Percentiles rank a stretch among this genome's conserved stretches.
Evolutionary conservation across 1,140 invertebrate species (phyloP).

Genomic region (Drosophila pseudoobscura): DNA sequence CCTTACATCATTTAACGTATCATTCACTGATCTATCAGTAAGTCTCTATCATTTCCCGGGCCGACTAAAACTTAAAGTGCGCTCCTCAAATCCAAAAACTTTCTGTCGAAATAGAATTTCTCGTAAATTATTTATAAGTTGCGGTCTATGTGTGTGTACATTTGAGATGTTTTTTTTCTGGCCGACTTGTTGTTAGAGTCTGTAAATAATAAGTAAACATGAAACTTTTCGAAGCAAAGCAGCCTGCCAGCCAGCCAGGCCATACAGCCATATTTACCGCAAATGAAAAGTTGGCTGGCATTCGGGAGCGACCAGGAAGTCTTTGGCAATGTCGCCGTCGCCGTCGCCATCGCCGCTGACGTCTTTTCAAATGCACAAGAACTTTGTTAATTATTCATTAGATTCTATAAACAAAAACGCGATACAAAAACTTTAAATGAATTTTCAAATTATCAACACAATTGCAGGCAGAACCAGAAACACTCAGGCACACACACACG

Average conservation of each 20-base stretch:
- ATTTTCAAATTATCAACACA: constrained; percentile 82
- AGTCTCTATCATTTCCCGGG: no score
- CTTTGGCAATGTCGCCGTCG: constrained; percentile 42
- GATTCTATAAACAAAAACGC: constrained; percentile 82
- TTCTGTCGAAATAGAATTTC: constrained; percentile 46
- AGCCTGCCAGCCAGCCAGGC: neutral
- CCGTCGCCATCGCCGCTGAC: constrained; percentile 42
- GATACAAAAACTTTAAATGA: constrained; percentile 82
- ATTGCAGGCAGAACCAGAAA: constrained; percentile 75
- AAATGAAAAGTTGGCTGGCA: constrained; percentile 76
- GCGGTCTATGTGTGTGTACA: constrained; percentile 23
- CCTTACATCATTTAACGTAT: constrained; percentile 9
- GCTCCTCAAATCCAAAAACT: constrained; percentile 37
- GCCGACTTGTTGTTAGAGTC: constrained; percentile 61
- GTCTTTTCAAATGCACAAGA: constrained; percentile 80
- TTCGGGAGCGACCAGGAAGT: constrained; percentile 57
- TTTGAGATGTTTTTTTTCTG: constrained; percentile 14
- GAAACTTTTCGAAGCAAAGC: constrained; percentile 54
- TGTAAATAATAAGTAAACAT: constrained; percentile 81
- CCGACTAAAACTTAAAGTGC: constrained; percentile 29
- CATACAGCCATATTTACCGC: constrained; percentile 71
- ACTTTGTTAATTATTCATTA: constrained; percentile 82
- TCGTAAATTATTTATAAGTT: constrained; percentile 69
- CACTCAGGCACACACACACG: constrained; percentile 24
- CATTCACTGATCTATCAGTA: neutral